Evolutionary conservation across 2,888 invertebrate genomes (phyloP), one percentile per base, ranked within the genome.

Genomic region (Patella ulyssiponensis): DNA sequence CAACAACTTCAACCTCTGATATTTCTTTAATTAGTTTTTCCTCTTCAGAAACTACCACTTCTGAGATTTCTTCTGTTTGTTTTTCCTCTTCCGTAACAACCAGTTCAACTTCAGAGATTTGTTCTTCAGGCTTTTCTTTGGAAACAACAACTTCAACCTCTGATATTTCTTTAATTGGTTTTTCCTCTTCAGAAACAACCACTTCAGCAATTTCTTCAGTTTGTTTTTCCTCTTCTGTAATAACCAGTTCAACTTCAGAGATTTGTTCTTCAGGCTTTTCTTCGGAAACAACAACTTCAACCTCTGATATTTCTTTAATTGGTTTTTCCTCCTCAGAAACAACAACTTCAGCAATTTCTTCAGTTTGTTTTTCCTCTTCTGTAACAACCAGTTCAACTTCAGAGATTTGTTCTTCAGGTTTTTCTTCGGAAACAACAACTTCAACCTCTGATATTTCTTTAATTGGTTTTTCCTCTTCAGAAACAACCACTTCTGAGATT

Each of bases 201-300:
- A 76, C 70, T 71, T 76, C 75, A 53, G 90, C 87, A n/a, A 93
- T 73, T 78, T 92, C 88, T 80, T 92, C 90, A 0, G 88, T 88
- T 52, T 88, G 86, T 73, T 90, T 86, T 44, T 51, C 69, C 7
- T 7, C 44, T 23, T 64, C 64, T 64, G 64, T 23, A 23, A 23
- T 14, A 23, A 75, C 79, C 0, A 44, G 12, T 44, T 44, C 72
- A 12, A 73, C n/a, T 17, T 33, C 54, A 27, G 44, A n/a, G 23
- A 44, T 7, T 44, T 12, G 20, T 51, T 23, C 54, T 70, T 52
- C 33, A 15, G 54, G 54, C 52, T 73, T 23, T 17, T 54, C 23
- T 20, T 80, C 69, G 20, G 69, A 52, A 76, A 81, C 20, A 23
- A 73, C 79, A 56, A 70, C 27, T 56, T 77, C 77, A 44, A 44